Evolutionary conservation across 2,113 vertebrate genomes (phyloP), one percentile per base, ranked within the genome.

Genomic region (Azemiops feae): DNA sequence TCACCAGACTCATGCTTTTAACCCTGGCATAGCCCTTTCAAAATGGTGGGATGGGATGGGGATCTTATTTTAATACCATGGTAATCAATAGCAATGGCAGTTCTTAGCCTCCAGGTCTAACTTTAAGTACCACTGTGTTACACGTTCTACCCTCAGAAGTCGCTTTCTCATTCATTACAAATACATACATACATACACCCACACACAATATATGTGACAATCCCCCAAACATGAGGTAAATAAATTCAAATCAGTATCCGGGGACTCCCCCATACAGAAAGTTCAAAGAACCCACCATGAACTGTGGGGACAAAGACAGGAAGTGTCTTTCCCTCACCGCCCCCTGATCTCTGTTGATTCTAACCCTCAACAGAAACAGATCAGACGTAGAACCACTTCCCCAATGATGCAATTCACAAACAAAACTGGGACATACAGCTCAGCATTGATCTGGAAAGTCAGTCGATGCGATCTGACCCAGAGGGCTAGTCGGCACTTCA

Each of bases 211-310:
- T 93, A 97, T 94, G 97, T 1, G 69, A 96, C 94, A 96, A 95
- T 91, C 96, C 97, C 96, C 96, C 92, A 96, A 97, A 97, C 93
- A 93, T 88, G 97, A 98, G 97, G 97, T 97, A 98, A 97, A 97
- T 96, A 97, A 96, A 97, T 96, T 94, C 92, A 92, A 97, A 96
- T 94, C 92, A 85, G 64, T 88, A 95, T 94, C 91, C 0, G 3
- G 94, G 96, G 96, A 97, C 45, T 8, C 45, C 96, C 96, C 97
- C 95, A 94, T 95, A 97, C 93, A 0, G 91, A 95, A 23, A 97
- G 96, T 97, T 98, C 95, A 97, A 96, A 95, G 96, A 97, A 97
- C 95, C 92, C 96, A 97, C 95, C 94, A 94, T 14, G 8, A 5
- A 87, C 4, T 1, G 25, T 4, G 7, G 4, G 47, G 34, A 69